Evolutionary conservation across 2,797 vertebrate genomes (phyloP).

Genomic region (Urosaurus nigricauda): DNA sequence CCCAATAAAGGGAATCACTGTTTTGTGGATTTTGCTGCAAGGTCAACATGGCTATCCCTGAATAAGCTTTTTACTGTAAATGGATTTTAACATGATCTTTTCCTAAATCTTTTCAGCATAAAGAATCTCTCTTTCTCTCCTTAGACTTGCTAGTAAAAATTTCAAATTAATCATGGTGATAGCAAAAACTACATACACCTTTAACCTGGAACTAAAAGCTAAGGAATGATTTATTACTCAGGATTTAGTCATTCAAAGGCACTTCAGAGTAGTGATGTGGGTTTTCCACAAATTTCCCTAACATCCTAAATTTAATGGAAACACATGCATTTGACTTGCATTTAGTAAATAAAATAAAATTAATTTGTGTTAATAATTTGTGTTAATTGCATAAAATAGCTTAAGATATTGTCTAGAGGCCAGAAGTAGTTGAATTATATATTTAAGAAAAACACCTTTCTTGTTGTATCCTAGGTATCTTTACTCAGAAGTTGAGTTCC

Average conservation of each 20-base stretch:
- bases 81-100: not conserved
- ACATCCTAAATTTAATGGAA: not conserved
- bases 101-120: not conserved
- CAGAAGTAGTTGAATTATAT: not conserved
- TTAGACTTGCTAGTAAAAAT: not conserved
- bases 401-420: not conserved
- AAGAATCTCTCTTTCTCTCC: not conserved
- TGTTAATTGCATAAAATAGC: not conserved
- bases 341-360: not conserved
- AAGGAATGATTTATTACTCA: not conserved
- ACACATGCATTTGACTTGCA: not conserved
- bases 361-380: not conserved
- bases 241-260: conserved; percentile 20
- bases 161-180: not conserved
- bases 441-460: conserved; percentile 11
- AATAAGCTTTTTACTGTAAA: not conserved
- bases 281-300: not conserved
- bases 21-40: no score
- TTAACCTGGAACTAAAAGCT: not conserved
- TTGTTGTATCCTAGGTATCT: not conserved
- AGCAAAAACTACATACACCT: not conserved
- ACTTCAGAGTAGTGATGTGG: not conserved
- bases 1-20: no score
- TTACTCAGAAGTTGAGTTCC: not conserved
- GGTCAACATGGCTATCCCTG: no score